A percentile compares a stretch with the other conserved stretches of the same genome.
Evolutionary conservation across 2,113 vertebrate genomes (phyloP).

Genomic region (Oreochromis aureus): DNA sequence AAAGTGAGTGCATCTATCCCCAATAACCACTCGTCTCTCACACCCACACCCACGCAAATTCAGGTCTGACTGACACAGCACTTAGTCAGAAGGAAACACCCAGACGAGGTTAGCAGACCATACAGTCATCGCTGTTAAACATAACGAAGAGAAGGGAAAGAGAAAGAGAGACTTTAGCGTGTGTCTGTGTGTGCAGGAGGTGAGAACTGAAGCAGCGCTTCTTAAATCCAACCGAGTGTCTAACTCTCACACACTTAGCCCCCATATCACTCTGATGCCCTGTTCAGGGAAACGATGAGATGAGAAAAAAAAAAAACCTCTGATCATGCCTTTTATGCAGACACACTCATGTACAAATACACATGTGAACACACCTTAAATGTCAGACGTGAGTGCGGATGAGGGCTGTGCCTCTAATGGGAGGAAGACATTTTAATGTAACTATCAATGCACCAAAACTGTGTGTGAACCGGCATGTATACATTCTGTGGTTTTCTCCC

Average conservation of each 20-base stretch:
- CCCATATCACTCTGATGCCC: slow-evolving; percentile 25
- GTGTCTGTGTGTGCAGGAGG: not conserved
- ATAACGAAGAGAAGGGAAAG: not conserved
- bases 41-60: slow-evolving; percentile 6
- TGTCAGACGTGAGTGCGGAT: slow-evolving; percentile 59
- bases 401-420: slow-evolving; percentile 73
- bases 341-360: slow-evolving; percentile 21
- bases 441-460: slow-evolving; percentile 71
- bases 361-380: slow-evolving; percentile 64
- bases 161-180: not conserved
- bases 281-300: slow-evolving; percentile 21
- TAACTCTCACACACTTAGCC: slow-evolving; percentile 3
- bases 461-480: slow-evolving; percentile 71
- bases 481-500: slow-evolving; percentile 78
- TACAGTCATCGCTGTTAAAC: slow-evolving; percentile 43
- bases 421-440: slow-evolving; percentile 74
- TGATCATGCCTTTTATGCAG: slow-evolving; percentile 22
- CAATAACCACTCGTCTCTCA: not conserved
- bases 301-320: not conserved
- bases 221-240: not conserved
- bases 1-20: not conserved
- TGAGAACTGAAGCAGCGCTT: slow-evolving; percentile 7
- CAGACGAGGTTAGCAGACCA: slow-evolving; percentile 30
- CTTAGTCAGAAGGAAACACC: slow-evolving; percentile 58
- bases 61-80: slow-evolving; percentile 44